Conservation (phyloP, 2,797 vertebrate species). For the Phyllotis vaccarum region DNA sequence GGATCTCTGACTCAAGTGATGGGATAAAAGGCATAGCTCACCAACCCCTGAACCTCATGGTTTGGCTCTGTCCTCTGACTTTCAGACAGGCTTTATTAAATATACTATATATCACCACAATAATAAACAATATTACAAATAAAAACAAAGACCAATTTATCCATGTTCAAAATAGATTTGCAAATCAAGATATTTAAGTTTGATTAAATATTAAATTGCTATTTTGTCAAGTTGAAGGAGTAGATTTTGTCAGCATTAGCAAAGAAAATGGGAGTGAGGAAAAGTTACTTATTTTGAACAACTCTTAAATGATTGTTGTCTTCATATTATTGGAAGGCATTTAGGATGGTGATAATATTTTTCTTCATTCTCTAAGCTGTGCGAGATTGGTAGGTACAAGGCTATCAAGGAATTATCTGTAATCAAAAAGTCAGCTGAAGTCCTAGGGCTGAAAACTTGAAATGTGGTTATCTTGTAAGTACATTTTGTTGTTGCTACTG, state of each 20-base stretch:
- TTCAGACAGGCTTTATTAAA: no score
- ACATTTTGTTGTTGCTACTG: not conserved
- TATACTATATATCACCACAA: no score
- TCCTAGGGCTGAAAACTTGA: not conserved
- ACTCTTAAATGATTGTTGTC: not conserved
- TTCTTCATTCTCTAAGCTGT: not conserved
- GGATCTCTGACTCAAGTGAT: no score
- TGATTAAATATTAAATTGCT: not conserved
- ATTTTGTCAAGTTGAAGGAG: not conserved
- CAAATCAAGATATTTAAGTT: not conserved
- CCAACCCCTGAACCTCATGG: no score
- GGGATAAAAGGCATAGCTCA: no score
- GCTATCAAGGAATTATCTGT: not conserved
- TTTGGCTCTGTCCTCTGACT: no score
- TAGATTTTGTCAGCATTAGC: not conserved
- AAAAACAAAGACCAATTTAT: not conserved
- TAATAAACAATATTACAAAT: not conserved
- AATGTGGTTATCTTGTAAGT: not conserved
- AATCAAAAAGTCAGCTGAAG: not conserved
- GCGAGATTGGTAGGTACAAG: not conserved
- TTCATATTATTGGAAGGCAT: not conserved
- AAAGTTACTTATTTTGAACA: not conserved
- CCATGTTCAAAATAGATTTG: not conserved
- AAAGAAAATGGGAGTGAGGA: not conserved
- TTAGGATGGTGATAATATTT: not conserved